phyloP scores from a whole-genome alignment of 2,113 vertebrate species.

The Pelobates fuscus region DNA sequence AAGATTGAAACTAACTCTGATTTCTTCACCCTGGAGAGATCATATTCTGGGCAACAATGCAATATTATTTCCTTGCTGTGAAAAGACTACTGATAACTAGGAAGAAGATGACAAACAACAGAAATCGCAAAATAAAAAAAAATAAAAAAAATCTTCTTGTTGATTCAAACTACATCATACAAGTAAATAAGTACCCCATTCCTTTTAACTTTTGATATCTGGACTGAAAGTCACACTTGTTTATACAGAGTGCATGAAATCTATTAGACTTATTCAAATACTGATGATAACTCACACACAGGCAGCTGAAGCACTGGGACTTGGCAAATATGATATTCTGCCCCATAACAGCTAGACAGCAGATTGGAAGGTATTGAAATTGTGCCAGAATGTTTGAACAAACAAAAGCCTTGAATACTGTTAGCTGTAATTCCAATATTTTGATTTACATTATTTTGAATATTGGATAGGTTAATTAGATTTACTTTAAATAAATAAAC shows the following conservation, averaged over 20 bases:
- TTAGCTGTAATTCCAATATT: neutral
- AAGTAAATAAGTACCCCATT: slow-evolving; percentile 4
- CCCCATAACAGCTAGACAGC: slow-evolving; percentile 32
- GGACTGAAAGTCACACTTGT: slow-evolving; percentile 13
- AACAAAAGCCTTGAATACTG: slow-evolving; percentile 21
- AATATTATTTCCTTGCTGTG: slow-evolving; percentile 8
- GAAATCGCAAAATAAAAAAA: neutral
- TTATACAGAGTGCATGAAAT: slow-evolving; percentile 15
- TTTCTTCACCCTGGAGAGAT: neutral
- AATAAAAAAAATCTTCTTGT: neutral
- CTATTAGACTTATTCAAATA: slow-evolving; percentile 22
- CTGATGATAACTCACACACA: neutral
- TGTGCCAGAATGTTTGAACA: slow-evolving; percentile 23
- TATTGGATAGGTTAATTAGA: neutral
- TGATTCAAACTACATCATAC: neutral
- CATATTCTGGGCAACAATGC: slow-evolving; percentile 2
- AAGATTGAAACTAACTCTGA: slow-evolving; percentile 1
- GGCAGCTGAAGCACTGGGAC: slow-evolving; percentile 26
- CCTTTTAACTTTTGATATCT: slow-evolving; percentile 8
- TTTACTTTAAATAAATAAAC: neutral
- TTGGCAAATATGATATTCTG: slow-evolving; percentile 28
- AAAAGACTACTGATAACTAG: neutral
- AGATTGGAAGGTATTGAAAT: slow-evolving; percentile 43
- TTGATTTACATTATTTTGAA: slow-evolving; percentile 1
- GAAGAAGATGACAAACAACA: neutral